These are phyloP conservation scores for Patella depressa DNA, from an alignment of 2,888 invertebrate species.

Conservation along the genomic window DNA sequence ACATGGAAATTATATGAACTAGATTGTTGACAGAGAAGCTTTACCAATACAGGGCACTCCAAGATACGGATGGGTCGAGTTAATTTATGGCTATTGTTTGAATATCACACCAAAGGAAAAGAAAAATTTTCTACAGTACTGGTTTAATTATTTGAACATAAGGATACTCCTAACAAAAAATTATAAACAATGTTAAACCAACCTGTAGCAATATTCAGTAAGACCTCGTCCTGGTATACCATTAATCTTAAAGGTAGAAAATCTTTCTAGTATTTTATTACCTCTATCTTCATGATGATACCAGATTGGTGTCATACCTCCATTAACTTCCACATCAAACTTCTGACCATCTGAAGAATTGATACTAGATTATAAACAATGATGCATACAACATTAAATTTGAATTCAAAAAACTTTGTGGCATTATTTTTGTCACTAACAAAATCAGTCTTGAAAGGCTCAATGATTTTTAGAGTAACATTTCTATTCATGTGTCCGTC, in stretches of 20 bases:
- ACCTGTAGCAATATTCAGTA: slow-evolving; percentile 65
- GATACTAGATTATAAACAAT: background rate
- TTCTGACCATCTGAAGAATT: slow-evolving; percentile 43
- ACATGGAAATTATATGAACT: too few species aligned
- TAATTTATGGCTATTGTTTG: too few species aligned
- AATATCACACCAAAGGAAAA: background rate
- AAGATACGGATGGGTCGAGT: too few species aligned
- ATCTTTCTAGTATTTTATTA: slow-evolving; percentile 57
- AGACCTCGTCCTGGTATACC: slow-evolving; percentile 58
- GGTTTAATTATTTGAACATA: background rate
- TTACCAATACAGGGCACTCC: too few species aligned
- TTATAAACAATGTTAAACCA: background rate
- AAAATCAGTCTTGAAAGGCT: too few species aligned
- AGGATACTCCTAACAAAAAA: background rate
- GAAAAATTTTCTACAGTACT: background rate
- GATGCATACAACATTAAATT: too few species aligned
- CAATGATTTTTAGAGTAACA: too few species aligned
- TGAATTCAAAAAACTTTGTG: too few species aligned
- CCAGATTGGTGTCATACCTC: slow-evolving; percentile 49
- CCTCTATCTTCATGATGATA: slow-evolving; percentile 61
- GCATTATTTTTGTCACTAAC: too few species aligned
- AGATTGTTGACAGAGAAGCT: too few species aligned
- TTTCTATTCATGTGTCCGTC: too few species aligned
- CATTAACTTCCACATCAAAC: slow-evolving; percentile 48
- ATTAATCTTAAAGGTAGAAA: slow-evolving; percentile 59